Evolutionary conservation across 2,888 invertebrate genomes (phyloP).

Genomic region (Pachydiplax longipennis): DNA sequence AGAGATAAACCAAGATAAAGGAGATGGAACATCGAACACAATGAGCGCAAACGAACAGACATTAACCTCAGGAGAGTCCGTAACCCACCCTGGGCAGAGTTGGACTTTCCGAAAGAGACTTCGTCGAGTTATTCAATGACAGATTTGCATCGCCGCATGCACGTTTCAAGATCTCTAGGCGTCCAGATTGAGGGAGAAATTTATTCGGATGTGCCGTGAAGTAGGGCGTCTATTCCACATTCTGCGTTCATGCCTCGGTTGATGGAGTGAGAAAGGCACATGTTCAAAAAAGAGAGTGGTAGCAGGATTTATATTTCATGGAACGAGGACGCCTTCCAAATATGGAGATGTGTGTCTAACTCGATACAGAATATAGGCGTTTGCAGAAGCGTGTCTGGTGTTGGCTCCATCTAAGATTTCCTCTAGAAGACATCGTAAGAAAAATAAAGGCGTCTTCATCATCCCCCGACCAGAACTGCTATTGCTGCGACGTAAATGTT

Average conservation of each 20-base stretch:
- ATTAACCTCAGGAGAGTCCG: no score
- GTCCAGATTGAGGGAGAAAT: background rate
- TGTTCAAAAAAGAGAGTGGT: background rate
- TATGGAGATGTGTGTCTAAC: background rate
- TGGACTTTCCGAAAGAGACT: no score
- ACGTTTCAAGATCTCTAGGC: background rate
- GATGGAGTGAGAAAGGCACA: background rate
- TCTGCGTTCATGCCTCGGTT: background rate
- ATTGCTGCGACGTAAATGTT: background rate
- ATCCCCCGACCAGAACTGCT: background rate
- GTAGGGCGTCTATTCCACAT: background rate
- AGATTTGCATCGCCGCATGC: background rate
- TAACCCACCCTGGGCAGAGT: no score
- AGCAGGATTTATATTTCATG: background rate
- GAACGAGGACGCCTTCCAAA: background rate
- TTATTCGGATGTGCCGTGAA: background rate
- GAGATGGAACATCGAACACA: no score
- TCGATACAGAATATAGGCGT: background rate
- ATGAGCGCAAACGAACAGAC: no score
- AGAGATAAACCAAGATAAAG: no score
- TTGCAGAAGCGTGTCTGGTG: background rate
- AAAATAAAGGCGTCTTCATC: background rate
- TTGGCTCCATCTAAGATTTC: background rate
- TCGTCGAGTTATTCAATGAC: background rate
- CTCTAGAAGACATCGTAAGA: background rate